Evolutionary conservation across 1,140 invertebrate species (phyloP).

Genomic region (Elymnias hypermnestra): DNA sequence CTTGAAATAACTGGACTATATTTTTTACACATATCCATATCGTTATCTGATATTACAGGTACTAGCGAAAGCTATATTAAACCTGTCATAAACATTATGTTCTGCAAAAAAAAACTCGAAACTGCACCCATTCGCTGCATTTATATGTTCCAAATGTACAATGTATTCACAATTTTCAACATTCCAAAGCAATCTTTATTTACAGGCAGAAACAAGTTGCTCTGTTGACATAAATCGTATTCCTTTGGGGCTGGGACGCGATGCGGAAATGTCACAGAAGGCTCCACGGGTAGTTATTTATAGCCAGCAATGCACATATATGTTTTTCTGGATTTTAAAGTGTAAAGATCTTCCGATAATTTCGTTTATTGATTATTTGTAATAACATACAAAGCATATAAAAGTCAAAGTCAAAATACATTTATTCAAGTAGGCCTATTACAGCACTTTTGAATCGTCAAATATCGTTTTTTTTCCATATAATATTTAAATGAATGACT

Average conservation of each 20-base stretch:
- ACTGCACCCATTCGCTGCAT: conserved; percentile 1
- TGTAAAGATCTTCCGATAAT: neutral
- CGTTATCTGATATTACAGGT: too few species aligned
- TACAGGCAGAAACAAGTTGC: conserved; percentile 34
- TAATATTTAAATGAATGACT: too few species aligned
- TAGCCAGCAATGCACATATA: conserved; percentile 25
- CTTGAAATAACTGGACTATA: too few species aligned
- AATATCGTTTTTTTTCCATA: too few species aligned
- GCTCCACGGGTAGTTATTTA: conserved; percentile 45
- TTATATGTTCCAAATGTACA: neutral
- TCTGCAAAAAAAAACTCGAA: neutral
- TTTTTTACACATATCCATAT: too few species aligned
- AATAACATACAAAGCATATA: too few species aligned
- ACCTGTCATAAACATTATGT: too few species aligned
- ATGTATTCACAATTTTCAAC: conserved; percentile 15
- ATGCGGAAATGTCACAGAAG: conserved; percentile 46
- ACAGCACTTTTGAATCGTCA: too few species aligned
- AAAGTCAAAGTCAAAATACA: too few species aligned
- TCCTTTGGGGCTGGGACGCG: conserved; percentile 34
- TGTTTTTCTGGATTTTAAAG: conserved; percentile 2
- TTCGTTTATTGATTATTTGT: neutral
- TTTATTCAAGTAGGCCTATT: too few species aligned
- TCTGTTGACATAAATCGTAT: conserved; percentile 51
- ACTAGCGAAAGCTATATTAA: too few species aligned
- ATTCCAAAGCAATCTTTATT: conserved; percentile 17